Evolutionary conservation across 2,113 vertebrate genomes (phyloP), one percentile per base, ranked within the genome.

Genomic region (Hydrochoerus hydrochaeris): DNA sequence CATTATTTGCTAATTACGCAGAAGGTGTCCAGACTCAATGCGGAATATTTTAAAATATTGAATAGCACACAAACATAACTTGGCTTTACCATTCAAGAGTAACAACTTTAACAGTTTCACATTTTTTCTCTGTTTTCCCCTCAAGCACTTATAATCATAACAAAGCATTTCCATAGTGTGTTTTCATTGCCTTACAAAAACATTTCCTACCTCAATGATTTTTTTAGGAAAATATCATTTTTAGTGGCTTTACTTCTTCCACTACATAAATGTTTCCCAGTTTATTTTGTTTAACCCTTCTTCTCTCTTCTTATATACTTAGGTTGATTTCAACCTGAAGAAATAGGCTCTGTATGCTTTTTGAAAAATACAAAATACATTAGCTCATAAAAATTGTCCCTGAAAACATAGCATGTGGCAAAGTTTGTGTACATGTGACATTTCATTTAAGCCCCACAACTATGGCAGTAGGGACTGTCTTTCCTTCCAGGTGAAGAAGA

Each of bases 331-430:
- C 41, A 83, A 5, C 22, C n/a, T 58, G 30, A 69, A 65, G 14
- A 52, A 83, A 65, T 13, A n/a, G 20, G 11, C 49, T 94, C 86
- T 75, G 26, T 32, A 7, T 41, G 49, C 14, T 8, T 83, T 92
- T 84, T 62, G 49, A 67, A 57, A 65, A 58, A 38, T 3, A 32
- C 30, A 58, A 28, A 69, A 12, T 52, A 17, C 3, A 32, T 5
- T 30, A 71, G 14, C 38, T 60, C 8, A 46, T 52, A 69, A 58
- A 85, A 49, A 8, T 46, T 14, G 0, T 30, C 44, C 82, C 35
- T 58, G 78, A 22, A 75, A 19, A 20, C 0, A 2, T 38, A 0
- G 30, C 38, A 1, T 1, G 0, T 30, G 28, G 38, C 10, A 0
- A 17, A 19, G 4, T 3, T 62, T 2, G 24, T 49, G 32, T 44